Evolutionary conservation across 2,888 invertebrate species (phyloP).

Genomic region (Nemotelus nigrinus): DNA sequence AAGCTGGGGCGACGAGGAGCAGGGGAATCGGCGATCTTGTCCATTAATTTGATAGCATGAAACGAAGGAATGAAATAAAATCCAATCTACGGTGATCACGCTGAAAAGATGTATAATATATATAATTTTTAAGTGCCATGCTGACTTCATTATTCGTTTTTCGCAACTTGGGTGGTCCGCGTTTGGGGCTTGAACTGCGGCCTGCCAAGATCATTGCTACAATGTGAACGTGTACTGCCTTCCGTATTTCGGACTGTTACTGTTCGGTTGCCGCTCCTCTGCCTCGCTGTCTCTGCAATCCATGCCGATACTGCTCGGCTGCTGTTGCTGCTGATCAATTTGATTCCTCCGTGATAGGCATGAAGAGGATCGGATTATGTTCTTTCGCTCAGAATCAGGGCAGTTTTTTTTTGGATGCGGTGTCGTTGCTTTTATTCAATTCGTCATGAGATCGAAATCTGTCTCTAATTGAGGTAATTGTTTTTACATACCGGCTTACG

Average conservation of each 20-base stretch:
- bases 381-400: constrained; percentile 1
- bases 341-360: constrained; percentile 22
- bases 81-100: constrained; percentile 34
- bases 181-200: constrained; percentile 13
- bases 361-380: constrained; percentile 33
- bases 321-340: constrained; percentile 10
- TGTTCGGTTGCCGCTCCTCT: neutral
- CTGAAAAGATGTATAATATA: constrained; percentile 31
- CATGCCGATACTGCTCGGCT: neutral
- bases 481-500: constrained; percentile 17
- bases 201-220: constrained; percentile 9
- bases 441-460: constrained; percentile 38
- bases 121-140: constrained; percentile 40
- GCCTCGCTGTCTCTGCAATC: constrained; percentile 12
- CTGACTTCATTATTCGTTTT: constrained; percentile 39
- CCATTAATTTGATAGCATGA: constrained; percentile 38
- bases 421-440: constrained; percentile 35
- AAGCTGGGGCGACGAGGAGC: neutral
- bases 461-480: constrained; percentile 34
- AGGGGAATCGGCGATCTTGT: constrained; percentile 24
- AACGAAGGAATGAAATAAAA: constrained; percentile 11
- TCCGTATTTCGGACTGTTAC: constrained; percentile 24
- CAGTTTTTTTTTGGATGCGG: constrained; percentile 5
- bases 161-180: constrained; percentile 49
- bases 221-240: constrained; percentile 10